Evolutionary conservation across 2,113 vertebrate species (phyloP).

Genomic region (Mustela lutreola): DNA sequence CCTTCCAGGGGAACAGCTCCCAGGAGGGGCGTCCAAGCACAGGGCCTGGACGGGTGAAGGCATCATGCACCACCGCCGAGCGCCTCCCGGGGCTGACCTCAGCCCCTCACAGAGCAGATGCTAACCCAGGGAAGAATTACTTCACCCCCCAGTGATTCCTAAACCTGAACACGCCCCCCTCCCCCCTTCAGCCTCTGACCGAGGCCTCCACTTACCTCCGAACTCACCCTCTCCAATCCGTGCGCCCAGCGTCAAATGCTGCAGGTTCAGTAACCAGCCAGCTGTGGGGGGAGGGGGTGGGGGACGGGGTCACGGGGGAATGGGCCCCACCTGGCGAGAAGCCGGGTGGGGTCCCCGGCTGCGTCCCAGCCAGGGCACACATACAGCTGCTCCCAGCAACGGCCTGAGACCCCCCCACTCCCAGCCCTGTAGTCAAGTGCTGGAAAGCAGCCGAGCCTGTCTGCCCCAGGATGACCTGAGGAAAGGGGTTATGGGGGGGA

Average conservation of each 20-base stretch:
- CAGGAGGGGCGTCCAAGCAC: background rate
- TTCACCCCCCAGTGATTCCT: no score
- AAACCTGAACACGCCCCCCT: accelerated
- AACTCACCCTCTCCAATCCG: slow-evolving; percentile 95
- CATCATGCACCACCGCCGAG: accelerated
- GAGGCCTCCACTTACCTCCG: slow-evolving; percentile 88
- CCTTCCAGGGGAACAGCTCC: background rate
- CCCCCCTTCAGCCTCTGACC: no score
- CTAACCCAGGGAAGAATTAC: background rate
- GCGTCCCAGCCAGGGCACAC: background rate
- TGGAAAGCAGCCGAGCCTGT: background rate
- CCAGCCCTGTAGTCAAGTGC: background rate
- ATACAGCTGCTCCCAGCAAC: background rate
- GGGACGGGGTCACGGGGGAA: background rate
- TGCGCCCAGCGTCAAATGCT: slow-evolving; percentile 90
- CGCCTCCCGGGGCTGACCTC: background rate
- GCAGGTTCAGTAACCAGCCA: slow-evolving; percentile 94
- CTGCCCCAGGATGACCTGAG: background rate
- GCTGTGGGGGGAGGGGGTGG: slow-evolving; percentile 82
- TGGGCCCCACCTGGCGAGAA: accelerated
- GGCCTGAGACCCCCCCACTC: background rate
- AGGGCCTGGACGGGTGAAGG: background rate
- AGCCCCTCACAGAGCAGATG: no score
- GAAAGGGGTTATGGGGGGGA: background rate
- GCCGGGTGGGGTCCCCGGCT: background rate